Base-by-base conservation (phyloP, 2,888 invertebrate genomes). In the Linnaemya vulpina region DNA sequence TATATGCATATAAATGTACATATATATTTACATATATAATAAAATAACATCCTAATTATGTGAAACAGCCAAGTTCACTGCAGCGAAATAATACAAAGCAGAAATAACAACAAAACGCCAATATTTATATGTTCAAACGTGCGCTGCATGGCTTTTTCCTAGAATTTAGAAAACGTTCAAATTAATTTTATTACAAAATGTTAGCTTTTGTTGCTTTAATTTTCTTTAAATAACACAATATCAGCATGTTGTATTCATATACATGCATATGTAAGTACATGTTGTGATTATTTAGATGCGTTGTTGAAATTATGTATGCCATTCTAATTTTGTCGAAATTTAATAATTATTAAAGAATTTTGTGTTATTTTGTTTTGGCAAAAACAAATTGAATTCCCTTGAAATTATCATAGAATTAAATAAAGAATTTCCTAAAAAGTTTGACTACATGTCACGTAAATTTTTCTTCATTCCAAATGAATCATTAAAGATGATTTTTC, bases 181-280 rank as follows among this genome's bases (percentile, higher is more conserved):
- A 71, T 83, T 83, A 83, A 83, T 78, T 68, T 78, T 40, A 83
- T 76, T 82, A 82, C 63, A 71, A 82, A 82, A 75, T 60, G 46
- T 71, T 55, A 11, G 25, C 51, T 60, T 51, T 25, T 74, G 43
- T 40, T 58, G 0, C 20, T 58, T 3, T 49, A 13, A 22, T 75
- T 53, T 65, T 65, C 55, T 75, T 55, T 53, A 65, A 65, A 75
- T 60, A 74, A 15, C 62, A 20, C 11, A 46, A 43, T 22, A 53
- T 9, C 8, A 30, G 30, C 5, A 30, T 3, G 2, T 30, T 30
- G 30, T 30, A 30, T 30, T 30, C 3, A 2, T 30, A 30, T 30
- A 5, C 2, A 5, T 30, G 30, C 30, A 30, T 30, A 30, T 30
- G 3, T 30, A 30, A 30, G 30, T 30, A 30, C 30, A 30, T 30